Percentiles rank a stretch among this genome's conserved stretches.
Conservation (phyloP, 2,797 vertebrate species). For the Malacoraja senta region DNA sequence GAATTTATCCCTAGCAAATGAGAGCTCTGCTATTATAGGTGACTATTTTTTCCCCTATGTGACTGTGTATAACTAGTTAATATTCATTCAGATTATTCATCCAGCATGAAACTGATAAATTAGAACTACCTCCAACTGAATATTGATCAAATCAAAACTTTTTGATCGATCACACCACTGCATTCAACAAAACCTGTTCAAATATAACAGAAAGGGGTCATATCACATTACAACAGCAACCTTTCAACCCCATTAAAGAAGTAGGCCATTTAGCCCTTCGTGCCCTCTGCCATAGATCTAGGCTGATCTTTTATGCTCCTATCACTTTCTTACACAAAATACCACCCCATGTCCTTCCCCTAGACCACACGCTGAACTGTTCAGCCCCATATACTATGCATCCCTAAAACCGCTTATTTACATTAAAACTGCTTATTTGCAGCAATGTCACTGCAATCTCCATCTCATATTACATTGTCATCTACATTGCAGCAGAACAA, state of each 20-base stretch:
- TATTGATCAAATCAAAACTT: not conserved
- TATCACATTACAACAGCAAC: too few species aligned
- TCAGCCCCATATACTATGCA: not conserved
- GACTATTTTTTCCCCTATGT: not conserved
- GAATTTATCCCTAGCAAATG: too few species aligned
- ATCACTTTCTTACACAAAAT: too few species aligned
- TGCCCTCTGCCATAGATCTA: too few species aligned
- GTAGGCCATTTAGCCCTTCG: too few species aligned
- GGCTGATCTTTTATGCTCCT: too few species aligned
- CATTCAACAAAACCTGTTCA: too few species aligned
- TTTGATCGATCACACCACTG: too few species aligned
- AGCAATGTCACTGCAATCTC: not conserved
- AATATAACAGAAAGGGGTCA: too few species aligned
- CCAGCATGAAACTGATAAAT: not conserved
- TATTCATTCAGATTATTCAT: not conserved
- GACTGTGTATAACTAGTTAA: not conserved
- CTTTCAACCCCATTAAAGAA: too few species aligned
- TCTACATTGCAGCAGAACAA: not conserved
- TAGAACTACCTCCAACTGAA: not conserved
- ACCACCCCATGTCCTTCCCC: too few species aligned
- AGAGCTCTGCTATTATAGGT: too few species aligned
- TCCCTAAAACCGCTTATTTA: not conserved
- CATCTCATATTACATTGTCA: not conserved
- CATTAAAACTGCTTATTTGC: not conserved
- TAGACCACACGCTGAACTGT: not conserved